A percentile compares a stretch with the other conserved stretches of the same genome.
These are phyloP conservation scores for Microcebus jonahi DNA, from an alignment of 2,113 vertebrate species.

Conservation along the genomic window DNA sequence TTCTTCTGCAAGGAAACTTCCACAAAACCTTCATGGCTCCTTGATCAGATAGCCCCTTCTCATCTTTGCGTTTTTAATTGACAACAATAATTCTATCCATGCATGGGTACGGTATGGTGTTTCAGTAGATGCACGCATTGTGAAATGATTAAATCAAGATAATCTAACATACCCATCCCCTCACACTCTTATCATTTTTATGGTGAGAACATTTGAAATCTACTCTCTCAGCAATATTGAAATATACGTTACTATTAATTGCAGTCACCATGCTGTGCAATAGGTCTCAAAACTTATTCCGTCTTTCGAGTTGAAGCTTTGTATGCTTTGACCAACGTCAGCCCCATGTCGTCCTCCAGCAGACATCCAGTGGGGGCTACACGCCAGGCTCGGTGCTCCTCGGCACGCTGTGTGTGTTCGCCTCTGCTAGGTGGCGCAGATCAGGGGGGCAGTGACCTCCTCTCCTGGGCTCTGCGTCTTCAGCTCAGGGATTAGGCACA, in stretches of 20 bases:
- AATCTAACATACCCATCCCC: background rate
- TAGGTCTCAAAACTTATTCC: background rate
- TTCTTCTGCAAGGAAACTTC: background rate
- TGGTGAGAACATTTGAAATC: background rate
- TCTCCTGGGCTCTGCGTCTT: background rate
- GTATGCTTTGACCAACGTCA: background rate
- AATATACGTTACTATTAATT: background rate
- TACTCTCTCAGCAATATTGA: background rate
- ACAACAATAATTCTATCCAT: background rate
- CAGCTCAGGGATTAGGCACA: fast-evolving
- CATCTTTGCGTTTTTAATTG: background rate
- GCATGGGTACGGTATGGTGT: background rate
- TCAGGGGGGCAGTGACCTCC: fast-evolving
- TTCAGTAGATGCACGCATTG: background rate
- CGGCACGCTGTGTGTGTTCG: fast-evolving
- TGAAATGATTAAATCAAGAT: background rate
- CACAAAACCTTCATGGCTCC: background rate
- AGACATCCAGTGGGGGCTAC: background rate
- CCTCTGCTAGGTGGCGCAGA: background rate
- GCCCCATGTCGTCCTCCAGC: too few relatives aligned
- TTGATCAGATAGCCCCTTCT: background rate
- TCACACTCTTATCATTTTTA: background rate
- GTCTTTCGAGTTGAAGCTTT: background rate
- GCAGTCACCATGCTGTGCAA: background rate
- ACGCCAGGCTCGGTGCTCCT: fast-evolving